Conservation (phyloP, 2,888 invertebrate genomes). For the Stramonita haemastoma region DNA sequence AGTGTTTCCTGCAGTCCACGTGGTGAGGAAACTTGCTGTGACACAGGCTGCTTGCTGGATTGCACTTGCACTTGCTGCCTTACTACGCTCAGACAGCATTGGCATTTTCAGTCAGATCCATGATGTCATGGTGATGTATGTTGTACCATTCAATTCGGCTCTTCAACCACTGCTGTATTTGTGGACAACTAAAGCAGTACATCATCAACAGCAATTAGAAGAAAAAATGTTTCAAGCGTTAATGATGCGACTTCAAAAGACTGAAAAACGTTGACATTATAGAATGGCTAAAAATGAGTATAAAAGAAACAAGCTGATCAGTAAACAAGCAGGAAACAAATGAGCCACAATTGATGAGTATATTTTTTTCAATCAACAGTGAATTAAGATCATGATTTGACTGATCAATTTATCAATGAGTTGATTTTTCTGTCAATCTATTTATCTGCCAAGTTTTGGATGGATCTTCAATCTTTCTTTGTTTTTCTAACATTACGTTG, state of each 20-base stretch:
- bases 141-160: background rate
- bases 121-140: background rate
- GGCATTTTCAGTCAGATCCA: background rate
- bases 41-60: background rate
- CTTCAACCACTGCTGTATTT: background rate
- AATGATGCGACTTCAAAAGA: background rate
- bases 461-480: too few species aligned
- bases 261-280: too few species aligned
- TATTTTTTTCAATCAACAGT: too few species aligned
- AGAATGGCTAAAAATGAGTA: too few species aligned
- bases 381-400: too few species aligned
- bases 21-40: background rate
- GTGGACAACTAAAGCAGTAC: background rate
- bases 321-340: too few species aligned
- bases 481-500: too few species aligned
- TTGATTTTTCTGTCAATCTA: too few species aligned
- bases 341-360: too few species aligned
- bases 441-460: too few species aligned
- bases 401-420: too few species aligned
- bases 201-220: background rate
- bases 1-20: background rate
- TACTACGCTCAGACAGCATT: background rate
- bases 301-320: too few species aligned
- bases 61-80: background rate
- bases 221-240: background rate